phyloP scores from a whole-genome alignment of 2,797 vertebrate species.

The Coregonus ussuriensis region DNA sequence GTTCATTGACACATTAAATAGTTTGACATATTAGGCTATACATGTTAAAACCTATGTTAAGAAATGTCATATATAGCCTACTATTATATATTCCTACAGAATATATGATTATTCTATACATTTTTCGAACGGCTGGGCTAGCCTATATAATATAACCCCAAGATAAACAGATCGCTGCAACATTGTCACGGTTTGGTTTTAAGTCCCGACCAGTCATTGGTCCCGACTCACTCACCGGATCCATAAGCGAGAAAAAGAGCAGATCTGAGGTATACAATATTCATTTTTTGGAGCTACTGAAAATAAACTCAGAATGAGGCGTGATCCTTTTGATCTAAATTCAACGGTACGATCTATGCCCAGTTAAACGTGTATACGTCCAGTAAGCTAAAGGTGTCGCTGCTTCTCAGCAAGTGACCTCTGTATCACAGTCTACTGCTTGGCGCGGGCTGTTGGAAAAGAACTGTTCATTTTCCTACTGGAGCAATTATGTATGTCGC shows the following conservation, averaged over 20 bases:
- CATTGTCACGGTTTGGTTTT: neutral
- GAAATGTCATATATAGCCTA: neutral
- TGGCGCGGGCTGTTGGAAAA: no score
- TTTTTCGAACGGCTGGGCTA: neutral
- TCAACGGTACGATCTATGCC: neutral
- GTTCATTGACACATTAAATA: neutral
- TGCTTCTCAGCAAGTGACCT: neutral
- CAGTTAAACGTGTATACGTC: neutral
- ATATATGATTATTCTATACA: no score
- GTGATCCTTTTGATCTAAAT: neutral
- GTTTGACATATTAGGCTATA: neutral
- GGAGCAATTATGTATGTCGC: constrained; percentile 41
- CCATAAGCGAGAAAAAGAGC: constrained; percentile 23
- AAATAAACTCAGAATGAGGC: neutral
- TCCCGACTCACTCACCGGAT: constrained; percentile 32
- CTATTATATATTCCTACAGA: no score
- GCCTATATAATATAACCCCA: neutral
- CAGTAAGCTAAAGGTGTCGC: neutral
- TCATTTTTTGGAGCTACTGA: neutral
- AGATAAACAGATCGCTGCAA: neutral
- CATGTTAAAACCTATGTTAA: neutral
- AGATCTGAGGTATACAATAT: constrained; percentile 42
- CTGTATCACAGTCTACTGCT: no score
- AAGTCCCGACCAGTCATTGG: no score
- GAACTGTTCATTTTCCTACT: neutral